Conservation (phyloP, 2,113 vertebrate genomes). For the Tragelaphus buxtoni region DNA sequence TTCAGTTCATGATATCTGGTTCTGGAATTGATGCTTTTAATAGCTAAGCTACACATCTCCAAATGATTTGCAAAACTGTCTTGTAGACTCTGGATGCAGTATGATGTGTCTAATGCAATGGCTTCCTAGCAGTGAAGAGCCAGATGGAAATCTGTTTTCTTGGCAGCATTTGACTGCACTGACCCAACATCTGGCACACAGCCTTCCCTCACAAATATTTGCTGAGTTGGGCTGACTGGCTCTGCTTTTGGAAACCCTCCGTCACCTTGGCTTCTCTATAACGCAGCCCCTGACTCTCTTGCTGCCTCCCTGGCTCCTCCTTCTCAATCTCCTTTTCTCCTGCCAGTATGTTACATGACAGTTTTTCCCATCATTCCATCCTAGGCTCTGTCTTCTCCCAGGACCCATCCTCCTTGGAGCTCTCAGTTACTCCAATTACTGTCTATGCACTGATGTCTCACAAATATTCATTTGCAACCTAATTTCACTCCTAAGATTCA, state of each 20-base stretch:
- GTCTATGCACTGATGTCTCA: not conserved
- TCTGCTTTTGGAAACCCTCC: not conserved
- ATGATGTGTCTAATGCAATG: not conserved
- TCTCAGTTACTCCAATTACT: not conserved
- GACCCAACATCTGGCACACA: not conserved
- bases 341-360: not conserved
- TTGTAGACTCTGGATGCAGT: not conserved
- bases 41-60: not conserved
- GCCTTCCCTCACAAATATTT: not conserved
- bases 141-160: not conserved
- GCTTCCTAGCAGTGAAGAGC: not conserved
- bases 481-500: not conserved
- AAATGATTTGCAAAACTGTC: not conserved
- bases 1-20: not conserved
- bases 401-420: not conserved
- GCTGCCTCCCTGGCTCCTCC: not conserved
- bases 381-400: not conserved
- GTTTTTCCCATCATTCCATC: not conserved
- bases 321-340: not conserved
- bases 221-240: not conserved
- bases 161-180: not conserved
- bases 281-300: not conserved
- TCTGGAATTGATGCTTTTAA: not conserved
- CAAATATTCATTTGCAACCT: not conserved
- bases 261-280: not conserved